Conservation (phyloP, 1,140 invertebrate genomes). For the Monomorium pharaonis region DNA sequence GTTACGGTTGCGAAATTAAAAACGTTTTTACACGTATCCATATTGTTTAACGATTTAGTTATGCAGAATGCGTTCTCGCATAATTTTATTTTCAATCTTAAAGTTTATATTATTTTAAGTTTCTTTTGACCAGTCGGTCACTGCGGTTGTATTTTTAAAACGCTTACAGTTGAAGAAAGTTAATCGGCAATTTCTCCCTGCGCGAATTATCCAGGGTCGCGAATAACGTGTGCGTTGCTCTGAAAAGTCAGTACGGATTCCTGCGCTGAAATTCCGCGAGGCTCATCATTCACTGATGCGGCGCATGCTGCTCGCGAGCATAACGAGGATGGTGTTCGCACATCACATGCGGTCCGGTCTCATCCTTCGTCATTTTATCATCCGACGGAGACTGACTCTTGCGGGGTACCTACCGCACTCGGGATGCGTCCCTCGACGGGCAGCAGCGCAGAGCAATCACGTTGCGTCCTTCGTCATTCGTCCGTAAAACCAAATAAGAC, state of each 20-base stretch:
- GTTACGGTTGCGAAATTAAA: not conserved
- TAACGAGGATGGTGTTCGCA: constrained; percentile 48
- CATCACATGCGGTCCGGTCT: constrained; percentile 66
- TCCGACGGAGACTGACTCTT: constrained; percentile 64
- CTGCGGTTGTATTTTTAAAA: not conserved
- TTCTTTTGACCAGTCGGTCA: not conserved
- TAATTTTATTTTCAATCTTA: not conserved
- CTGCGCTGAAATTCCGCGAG: constrained; percentile 25
- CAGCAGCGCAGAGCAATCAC: constrained; percentile 69
- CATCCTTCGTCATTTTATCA: constrained; percentile 71
- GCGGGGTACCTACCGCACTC: constrained; percentile 71
- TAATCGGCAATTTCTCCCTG: not conserved
- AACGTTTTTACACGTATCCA: not conserved
- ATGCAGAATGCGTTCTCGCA: not conserved
- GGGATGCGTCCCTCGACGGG: constrained; percentile 61
- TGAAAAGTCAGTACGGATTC: constrained; percentile 29
- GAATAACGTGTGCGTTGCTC: constrained; percentile 2
- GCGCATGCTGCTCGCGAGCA: constrained; percentile 20
- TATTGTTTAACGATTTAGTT: not conserved
- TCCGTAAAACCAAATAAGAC: constrained; percentile 72
- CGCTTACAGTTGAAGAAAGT: not conserved
- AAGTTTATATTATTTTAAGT: not conserved
- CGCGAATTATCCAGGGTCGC: not conserved
- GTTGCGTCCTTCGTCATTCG: constrained; percentile 71
- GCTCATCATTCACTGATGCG: constrained; percentile 50